These are phyloP conservation scores for Nephrotoma guestfalica DNA, from an alignment of 2,888 invertebrate species.

Conservation along the genomic window DNA sequence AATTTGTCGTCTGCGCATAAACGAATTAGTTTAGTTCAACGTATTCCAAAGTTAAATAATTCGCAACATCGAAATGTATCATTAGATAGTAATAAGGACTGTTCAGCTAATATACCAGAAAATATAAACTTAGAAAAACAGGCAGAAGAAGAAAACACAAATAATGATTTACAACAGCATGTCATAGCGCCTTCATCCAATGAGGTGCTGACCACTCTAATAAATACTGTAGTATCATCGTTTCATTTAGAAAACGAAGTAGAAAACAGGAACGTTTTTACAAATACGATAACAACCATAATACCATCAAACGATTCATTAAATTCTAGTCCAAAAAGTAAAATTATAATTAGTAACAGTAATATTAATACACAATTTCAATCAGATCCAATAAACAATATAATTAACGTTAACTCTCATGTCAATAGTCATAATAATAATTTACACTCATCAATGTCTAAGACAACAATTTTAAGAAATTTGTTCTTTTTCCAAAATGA, in stretches of 20 bases:
- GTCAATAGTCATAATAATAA: not conserved
- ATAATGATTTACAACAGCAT: not conserved
- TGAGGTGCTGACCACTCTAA: not conserved
- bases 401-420: not conserved
- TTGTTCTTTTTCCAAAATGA: slow-evolving; percentile 14
- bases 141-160: slow-evolving; percentile 11
- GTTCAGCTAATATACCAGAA: slow-evolving; percentile 19
- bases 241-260: not conserved
- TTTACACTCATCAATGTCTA: slow-evolving; percentile 11
- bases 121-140: slow-evolving; percentile 18
- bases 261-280: not conserved
- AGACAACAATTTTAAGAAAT: slow-evolving; percentile 18
- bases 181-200: not conserved
- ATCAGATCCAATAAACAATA: not conserved
- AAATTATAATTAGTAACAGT: slow-evolving; percentile 9
- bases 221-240: not conserved
- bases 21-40: slow-evolving; percentile 15
- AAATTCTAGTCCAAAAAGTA: not conserved
- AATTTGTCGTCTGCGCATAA: slow-evolving; percentile 15
- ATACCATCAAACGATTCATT: not conserved
- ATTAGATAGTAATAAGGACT: slow-evolving; percentile 16
- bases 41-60: slow-evolving; percentile 17
- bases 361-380: not conserved
- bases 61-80: slow-evolving; percentile 18
- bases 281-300: not conserved